Conservation (phyloP, 2,113 vertebrate species). For the Pseudopipra pipra region DNA sequence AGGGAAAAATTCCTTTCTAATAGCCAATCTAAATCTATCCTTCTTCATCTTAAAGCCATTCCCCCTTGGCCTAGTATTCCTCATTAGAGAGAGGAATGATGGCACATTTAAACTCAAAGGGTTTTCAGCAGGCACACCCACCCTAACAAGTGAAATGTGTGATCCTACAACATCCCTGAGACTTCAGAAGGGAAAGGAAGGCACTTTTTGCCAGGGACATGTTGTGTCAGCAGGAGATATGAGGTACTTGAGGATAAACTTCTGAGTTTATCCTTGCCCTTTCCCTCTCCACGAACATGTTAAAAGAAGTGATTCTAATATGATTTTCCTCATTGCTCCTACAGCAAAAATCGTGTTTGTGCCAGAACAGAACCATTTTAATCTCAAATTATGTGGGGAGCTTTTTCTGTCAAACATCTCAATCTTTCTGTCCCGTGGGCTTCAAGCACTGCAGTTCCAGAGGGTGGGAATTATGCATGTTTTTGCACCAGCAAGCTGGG, state of each 20-base stretch:
- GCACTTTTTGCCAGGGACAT: not conserved
- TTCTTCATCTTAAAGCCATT: not conserved
- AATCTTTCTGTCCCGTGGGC: constrained; percentile 4
- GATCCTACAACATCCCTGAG: not conserved
- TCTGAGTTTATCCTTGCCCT: not conserved
- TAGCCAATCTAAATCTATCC: not conserved
- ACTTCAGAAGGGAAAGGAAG: not conserved
- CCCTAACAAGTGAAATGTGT: accelerated
- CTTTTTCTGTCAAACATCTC: constrained; percentile 30
- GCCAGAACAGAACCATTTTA: not conserved
- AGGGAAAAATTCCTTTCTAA: not conserved
- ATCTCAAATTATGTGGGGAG: not conserved
- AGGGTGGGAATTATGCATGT: not conserved
- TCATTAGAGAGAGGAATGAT: not conserved
- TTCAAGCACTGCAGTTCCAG: not conserved
- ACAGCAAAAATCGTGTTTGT: not conserved
- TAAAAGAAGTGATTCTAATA: not conserved
- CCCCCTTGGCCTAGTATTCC: not conserved
- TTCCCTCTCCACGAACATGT: not conserved
- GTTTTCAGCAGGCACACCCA: not conserved
- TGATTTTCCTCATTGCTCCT: not conserved
- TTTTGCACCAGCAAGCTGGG: not conserved
- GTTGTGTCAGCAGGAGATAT: not conserved
- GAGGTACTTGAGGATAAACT: not conserved
- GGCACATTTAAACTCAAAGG: not conserved